Evolutionary conservation across 2,113 vertebrate genomes (phyloP), one percentile per base, ranked within the genome.

Genomic region (Trogon melanurus): DNA sequence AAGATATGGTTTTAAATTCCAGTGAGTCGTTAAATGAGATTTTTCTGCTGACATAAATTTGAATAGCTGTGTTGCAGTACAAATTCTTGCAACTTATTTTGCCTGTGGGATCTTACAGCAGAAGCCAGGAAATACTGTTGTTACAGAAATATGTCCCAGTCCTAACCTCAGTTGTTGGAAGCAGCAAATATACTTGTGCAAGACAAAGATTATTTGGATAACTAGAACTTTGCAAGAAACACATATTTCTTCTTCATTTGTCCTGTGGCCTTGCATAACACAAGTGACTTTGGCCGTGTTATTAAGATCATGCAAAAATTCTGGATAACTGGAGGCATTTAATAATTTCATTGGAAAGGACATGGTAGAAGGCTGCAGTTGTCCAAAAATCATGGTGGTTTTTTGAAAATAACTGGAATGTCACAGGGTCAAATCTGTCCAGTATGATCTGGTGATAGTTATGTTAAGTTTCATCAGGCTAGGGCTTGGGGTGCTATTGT

Each of bases 11-110:
- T 93, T 95, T 85, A 82, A 94, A 93, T 95, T 96, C 70, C 70
- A 76, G 48, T 62, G 86, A 91, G 92, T 79, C 3, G 0, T 93
- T 96, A 91, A 93, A 81, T 79, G 53, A 96, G 65, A 38, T 84
- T 97, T 93, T 94, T 92, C 72, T 86, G 83, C 88, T 94, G 93
- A 95, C 6, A 7, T 70, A 60, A 83, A 96, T 91, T 96, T 93
- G 93, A 87, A 79, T 96, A 85, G 71, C 71, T 88, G 71, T 83
- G 47, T 85, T 90, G 90, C 67, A 70, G 48, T 81, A 73, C 84
- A 81, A 48, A 51, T 89, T 91, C 34, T 79, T 82, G 45, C 66
- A 87, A 85, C 78, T 94, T 87, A 80, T 47, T 95, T 94, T 87
- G 58, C 83, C 50, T 1, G 0, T 84, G 96, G 89, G 73, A 76